These are phyloP conservation scores for Tachuris rubrigastra DNA, from an alignment of 2,113 vertebrate species.

Conservation along the genomic window DNA sequence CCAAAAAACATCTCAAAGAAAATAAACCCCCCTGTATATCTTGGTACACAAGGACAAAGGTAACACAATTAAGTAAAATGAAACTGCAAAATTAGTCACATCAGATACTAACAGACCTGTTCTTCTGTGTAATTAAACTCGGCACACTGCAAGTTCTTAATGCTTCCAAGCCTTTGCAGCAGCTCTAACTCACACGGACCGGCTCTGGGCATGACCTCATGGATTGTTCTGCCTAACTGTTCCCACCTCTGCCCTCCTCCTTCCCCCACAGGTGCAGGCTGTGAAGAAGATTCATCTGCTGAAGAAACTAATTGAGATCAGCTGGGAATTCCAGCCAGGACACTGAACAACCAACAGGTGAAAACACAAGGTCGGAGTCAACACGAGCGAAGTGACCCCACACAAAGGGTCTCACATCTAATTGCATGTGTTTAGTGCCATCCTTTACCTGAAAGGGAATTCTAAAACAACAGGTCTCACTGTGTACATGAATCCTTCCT, in stretches of 20 bases:
- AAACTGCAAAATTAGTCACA: neutral
- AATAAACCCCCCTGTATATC: too few species aligned
- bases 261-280: neutral
- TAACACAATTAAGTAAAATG: neutral
- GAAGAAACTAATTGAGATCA: neutral
- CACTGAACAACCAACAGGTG: neutral
- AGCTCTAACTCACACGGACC: neutral
- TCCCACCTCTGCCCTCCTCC: neutral
- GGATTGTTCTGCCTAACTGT: neutral
- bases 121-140: neutral
- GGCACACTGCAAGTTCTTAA: fast-evolving
- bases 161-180: neutral
- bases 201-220: neutral
- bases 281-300: neutral
- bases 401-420: neutral
- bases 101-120: neutral
- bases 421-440: neutral
- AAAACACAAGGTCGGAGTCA: neutral
- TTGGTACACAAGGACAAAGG: fast-evolving
- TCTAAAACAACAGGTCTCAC: neutral
- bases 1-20: neutral
- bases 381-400: neutral
- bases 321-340: neutral
- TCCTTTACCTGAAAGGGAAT: neutral
- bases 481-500: neutral